Base-by-base conservation (phyloP, 2,113 vertebrate genomes). In the Caretta caretta region DNA sequence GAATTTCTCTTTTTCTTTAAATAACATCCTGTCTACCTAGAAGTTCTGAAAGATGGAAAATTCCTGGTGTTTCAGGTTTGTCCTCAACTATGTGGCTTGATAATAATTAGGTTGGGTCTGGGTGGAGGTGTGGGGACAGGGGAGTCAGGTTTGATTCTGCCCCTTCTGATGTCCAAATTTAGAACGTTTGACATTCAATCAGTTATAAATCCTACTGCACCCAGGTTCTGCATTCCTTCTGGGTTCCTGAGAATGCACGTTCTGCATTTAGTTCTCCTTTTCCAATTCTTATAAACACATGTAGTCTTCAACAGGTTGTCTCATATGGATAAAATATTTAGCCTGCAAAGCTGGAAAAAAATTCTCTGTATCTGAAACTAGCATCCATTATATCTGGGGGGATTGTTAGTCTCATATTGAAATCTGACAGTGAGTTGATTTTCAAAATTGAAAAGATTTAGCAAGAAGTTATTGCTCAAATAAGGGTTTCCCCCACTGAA, bases 221-320 rank as follows among this genome's bases (percentile, higher is more conserved):
- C 38, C 27, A 49, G 29, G 49, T 48, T 31, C 49, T 50, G 16
- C 3, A 0, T 48, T 53, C 4, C 24, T 29, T 29, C 29, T 10
- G 0, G 0, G 4, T 38, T 2, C 0, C 31, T 25, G 48, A 19
- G 0, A 1, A 12, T 24, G 2, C 9, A 1, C 3, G 0, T 2
- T 69, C 46, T 69, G 19, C 7, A 0, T 65, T 83, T 49, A 13
- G 11, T 56, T 75, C 3, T 51, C 65, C 51, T 10, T 17, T 51
- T 5, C 85, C 54, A 49, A 53, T 65, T 25, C 51, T 8, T 0
- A 38, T 2, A 35, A 46, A 1, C 22, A 0, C 2, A 0, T 3
- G 10, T 2, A 31, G 79, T 83, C 56, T 35, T 76, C 92, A 22
- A 9, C 86, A 56, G 86, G 80, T 80, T 19, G 59, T 49, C 56